phyloP scores from a whole-genome alignment of 2,113 vertebrate genomes.

The Odocoileus hemionus region DNA sequence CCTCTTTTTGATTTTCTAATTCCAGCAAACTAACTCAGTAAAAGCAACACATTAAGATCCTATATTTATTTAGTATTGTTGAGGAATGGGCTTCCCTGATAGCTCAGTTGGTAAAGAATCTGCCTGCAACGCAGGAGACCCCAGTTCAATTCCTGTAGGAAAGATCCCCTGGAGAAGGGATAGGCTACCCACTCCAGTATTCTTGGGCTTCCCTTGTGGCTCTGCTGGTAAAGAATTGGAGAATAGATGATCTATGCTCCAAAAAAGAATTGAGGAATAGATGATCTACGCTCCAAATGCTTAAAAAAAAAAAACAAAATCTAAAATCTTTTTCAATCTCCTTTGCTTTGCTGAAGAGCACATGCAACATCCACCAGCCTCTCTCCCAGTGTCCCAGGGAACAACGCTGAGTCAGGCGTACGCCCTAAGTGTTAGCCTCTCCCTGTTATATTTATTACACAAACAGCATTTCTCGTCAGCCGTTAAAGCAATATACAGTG shows the following conservation, averaged over 20 bases:
- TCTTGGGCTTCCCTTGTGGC: neutral
- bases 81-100: neutral
- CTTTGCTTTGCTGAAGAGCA: neutral
- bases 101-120: neutral
- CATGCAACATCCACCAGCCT: neutral
- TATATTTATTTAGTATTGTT: neutral
- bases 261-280: neutral
- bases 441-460: neutral
- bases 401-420: neutral
- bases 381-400: neutral
- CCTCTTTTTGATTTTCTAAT: neutral
- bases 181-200: neutral
- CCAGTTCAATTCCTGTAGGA: neutral
- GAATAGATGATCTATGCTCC: neutral
- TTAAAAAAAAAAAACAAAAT: neutral
- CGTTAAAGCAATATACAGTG: neutral
- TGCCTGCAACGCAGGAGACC: neutral
- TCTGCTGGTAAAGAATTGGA: neutral
- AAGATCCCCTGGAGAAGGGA: neutral
- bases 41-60: neutral
- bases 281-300: neutral
- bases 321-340: neutral
- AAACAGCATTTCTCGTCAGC: neutral
- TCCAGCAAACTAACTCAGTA: neutral
- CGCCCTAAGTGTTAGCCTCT: neutral